Evolutionary conservation across 2,888 invertebrate genomes (phyloP).

Genomic region (Sialis lutaria): DNA sequence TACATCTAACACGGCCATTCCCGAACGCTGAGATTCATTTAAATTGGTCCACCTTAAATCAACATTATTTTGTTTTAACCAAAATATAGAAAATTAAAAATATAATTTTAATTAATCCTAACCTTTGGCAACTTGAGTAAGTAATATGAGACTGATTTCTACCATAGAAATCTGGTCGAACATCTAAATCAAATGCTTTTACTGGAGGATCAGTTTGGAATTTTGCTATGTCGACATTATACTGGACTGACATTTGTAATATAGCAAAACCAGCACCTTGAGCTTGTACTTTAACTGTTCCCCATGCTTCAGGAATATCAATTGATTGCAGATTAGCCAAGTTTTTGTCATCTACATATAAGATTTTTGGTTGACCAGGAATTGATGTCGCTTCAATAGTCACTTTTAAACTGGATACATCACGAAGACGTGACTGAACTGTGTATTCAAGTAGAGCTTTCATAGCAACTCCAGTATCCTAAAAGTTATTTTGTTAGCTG

Average conservation of each 20-base stretch:
- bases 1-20: constrained; percentile 75
- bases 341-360: constrained; percentile 59
- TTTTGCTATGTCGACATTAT: constrained; percentile 70
- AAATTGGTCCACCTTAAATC: constrained; percentile 53
- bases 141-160: constrained; percentile 88
- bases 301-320: constrained; percentile 84
- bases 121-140: constrained; percentile 77
- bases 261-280: constrained; percentile 90
- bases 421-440: constrained; percentile 64
- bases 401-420: constrained; percentile 62
- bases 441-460: constrained; percentile 83
- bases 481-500: constrained; percentile 13
- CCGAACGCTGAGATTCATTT: constrained; percentile 66
- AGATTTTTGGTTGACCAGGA: constrained; percentile 41
- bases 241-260: constrained; percentile 82
- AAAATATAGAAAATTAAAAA: not conserved
- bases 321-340: constrained; percentile 62
- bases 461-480: constrained; percentile 76
- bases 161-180: constrained; percentile 63
- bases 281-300: constrained; percentile 82
- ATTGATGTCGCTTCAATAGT: constrained; percentile 74
- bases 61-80: not conserved
- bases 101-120: constrained; percentile 11
- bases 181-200: constrained; percentile 58
- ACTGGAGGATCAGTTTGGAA: constrained; percentile 76